Evolutionary conservation across 2,797 vertebrate species (phyloP), one percentile per base, ranked within the genome.

Genomic region (Pogonophryne albipinna): DNA sequence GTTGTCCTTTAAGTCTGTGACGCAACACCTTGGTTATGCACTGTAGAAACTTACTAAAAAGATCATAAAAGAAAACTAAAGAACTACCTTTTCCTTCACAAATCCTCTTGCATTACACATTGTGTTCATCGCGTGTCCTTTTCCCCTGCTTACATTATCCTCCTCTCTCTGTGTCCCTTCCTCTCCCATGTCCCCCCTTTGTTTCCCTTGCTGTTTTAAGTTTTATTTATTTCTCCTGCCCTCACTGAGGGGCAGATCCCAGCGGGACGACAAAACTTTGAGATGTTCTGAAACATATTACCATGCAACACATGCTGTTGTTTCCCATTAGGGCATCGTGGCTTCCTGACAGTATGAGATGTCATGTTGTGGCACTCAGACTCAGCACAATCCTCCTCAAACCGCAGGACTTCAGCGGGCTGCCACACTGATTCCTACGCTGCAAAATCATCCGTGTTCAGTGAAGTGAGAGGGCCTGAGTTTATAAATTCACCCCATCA

Each of bases 271-370:
- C 19, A 60, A 7, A 0, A 31, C 16, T 14, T 73, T 17, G 10
- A 11, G 52, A 71, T 19, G 8, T 34, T 57, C 53, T 45, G 15
- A 60, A 59, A 60, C 19, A 61, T 44, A n/a, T 52, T 4, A 19
- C 15, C 14, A 4, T 17, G 34, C 55, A 74, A 20, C 66, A n/a
- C 68, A 0, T 41, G 59, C 69, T 45, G 70, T 55, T 68, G 70
- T 74, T 74, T 73, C 34, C 65, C 41, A 60, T 63, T 34, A 57
- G 27, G 66, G 67, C 72, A 79, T 41, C 0, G 1, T 74, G 76
- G 68, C 19, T 19, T 45, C 57, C 8, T 60, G 66, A 73, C 78
- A 72, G 70, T n/a, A 2, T 73, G 77, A 76, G 65, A 79, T 41
- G 65, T 83, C 71, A 58, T 49, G 69, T 71, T 38, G 75, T 7